Conservation (phyloP, 2,888 invertebrate genomes). For the Hemithea aestivaria region DNA sequence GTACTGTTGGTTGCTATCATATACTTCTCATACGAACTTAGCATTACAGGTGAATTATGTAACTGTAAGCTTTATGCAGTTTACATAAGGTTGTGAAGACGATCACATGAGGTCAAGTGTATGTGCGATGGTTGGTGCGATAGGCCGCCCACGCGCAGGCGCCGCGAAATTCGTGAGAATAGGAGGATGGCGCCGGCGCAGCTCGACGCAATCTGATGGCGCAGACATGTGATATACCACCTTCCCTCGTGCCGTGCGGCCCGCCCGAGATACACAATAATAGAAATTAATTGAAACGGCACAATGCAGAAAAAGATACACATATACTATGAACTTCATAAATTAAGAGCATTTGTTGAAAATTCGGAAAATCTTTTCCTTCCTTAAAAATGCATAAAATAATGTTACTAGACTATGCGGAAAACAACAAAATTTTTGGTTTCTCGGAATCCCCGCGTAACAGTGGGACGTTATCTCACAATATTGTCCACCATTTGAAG, state of each 20-base stretch:
- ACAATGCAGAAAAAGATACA: constrained; percentile 14
- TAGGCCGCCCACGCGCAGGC: constrained; percentile 74
- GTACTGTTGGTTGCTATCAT: constrained; percentile 6
- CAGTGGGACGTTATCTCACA: constrained; percentile 10
- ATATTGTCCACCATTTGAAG: constrained; percentile 23
- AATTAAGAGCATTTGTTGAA: constrained; percentile 18
- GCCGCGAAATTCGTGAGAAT: constrained; percentile 77
- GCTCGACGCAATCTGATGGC: constrained; percentile 44
- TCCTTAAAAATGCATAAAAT: too few relatives aligned
- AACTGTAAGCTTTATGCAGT: constrained; percentile 40
- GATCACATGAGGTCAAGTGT: constrained; percentile 43
- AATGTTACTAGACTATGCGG: too few relatives aligned
- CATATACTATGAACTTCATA: too few relatives aligned
- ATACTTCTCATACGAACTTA: constrained; percentile 34
- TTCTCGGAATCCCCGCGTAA: too few relatives aligned
- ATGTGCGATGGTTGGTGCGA: constrained; percentile 69
- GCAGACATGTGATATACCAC: constrained; percentile 30
- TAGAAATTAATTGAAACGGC: constrained; percentile 24
- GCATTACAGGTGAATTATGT: constrained; percentile 24
- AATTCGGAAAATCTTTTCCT: constrained; percentile 3
- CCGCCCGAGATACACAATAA: constrained; percentile 16
- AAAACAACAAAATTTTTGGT: too few relatives aligned
- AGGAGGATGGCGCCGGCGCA: constrained; percentile 55
- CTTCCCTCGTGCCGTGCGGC: constrained; percentile 8
- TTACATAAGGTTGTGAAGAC: constrained; percentile 36